Evolutionary conservation across 2,888 invertebrate genomes (phyloP).

Genomic region (Tanypteryx hageni): DNA sequence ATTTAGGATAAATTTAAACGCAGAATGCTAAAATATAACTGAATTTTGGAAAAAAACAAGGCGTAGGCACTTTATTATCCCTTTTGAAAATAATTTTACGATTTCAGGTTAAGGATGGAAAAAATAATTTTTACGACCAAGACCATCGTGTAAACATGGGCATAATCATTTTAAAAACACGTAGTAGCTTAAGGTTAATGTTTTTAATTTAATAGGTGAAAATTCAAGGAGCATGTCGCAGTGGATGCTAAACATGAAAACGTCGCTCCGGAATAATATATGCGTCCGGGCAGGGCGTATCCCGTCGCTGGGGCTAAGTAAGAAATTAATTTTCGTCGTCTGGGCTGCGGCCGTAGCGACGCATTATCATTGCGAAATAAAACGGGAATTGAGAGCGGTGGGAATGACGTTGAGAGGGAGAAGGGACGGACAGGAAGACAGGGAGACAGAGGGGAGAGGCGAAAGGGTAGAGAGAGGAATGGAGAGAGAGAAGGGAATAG

Average conservation of each 20-base stretch:
- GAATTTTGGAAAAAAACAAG: too few relatives aligned
- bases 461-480: neutral
- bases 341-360: neutral
- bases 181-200: neutral
- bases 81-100: neutral
- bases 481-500: neutral
- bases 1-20: too few relatives aligned
- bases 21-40: too few relatives aligned
- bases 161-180: conserved; percentile 37
- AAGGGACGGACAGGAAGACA: neutral
- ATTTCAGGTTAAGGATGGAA: too few relatives aligned
- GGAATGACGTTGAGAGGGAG: conserved; percentile 11
- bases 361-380: neutral
- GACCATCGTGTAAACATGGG: conserved; percentile 25
- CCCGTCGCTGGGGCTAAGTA: conserved; percentile 3
- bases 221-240: conserved; percentile 36
- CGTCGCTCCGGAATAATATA: conserved; percentile 48
- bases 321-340: conserved; percentile 56
- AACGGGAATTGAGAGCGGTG: conserved; percentile 2
- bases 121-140: neutral
- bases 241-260: conserved; percentile 26
- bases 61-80: neutral
- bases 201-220: conserved; percentile 17
- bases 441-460: neutral
- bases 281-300: conserved; percentile 40